These are phyloP conservation scores for Calycopis cecrops DNA, from an alignment of 1,140 invertebrate species.

Conservation along the genomic window DNA sequence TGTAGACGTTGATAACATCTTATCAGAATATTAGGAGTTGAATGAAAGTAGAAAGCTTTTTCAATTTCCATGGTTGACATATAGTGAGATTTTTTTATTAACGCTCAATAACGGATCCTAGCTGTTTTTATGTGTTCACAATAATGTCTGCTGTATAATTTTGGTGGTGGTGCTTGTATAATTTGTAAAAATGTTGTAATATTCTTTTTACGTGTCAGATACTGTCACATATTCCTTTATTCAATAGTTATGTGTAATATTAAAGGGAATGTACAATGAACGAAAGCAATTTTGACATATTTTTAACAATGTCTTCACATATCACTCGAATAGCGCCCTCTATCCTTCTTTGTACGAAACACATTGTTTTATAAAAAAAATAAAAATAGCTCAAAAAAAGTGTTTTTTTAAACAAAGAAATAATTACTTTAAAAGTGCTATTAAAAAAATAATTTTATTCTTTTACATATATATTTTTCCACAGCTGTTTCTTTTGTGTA, in stretches of 20 bases:
- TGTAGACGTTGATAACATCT: too few relatives aligned
- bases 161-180: too few relatives aligned
- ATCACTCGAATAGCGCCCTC: slow-evolving; percentile 38
- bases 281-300: slow-evolving; percentile 49
- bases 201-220: too few relatives aligned
- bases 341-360: slow-evolving; percentile 20
- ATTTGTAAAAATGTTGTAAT: too few relatives aligned
- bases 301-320: slow-evolving; percentile 34
- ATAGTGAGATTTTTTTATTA: too few relatives aligned
- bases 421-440: slow-evolving; percentile 3
- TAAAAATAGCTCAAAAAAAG: slow-evolving; percentile 9
- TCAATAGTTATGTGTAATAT: neutral
- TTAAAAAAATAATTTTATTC: neutral
- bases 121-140: too few relatives aligned
- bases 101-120: too few relatives aligned
- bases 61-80: too few relatives aligned
- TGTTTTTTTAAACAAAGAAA: neutral
- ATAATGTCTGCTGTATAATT: too few relatives aligned
- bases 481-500: neutral
- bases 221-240: too few relatives aligned
- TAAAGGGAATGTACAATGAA: slow-evolving; percentile 20
- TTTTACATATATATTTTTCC: neutral
- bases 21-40: too few relatives aligned
- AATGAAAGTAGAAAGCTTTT: too few relatives aligned
- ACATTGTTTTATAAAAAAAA: slow-evolving; percentile 22